Percentiles rank a stretch among this genome's conserved stretches.
Conservation (phyloP, 2,797 vertebrate species). For the Momotus momota region DNA sequence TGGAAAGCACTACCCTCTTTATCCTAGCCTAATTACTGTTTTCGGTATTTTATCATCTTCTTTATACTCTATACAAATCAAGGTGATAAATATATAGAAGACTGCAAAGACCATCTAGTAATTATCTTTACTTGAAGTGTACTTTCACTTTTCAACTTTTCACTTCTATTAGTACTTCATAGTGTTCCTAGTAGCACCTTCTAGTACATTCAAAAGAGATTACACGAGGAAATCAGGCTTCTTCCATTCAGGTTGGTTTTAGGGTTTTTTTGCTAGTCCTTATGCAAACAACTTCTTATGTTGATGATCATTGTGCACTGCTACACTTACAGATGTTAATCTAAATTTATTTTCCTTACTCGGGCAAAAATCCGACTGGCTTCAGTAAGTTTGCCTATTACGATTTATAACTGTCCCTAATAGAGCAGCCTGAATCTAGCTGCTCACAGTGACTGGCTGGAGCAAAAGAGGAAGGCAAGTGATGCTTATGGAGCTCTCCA, state of each 20-base stretch:
- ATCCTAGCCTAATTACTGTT: neutral
- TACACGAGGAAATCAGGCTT: neutral
- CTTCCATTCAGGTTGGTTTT: neutral
- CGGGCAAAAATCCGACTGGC: neutral
- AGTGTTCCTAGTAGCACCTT: neutral
- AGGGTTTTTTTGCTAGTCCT: neutral
- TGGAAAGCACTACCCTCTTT: neutral
- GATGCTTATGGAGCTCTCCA: neutral
- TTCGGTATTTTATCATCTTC: neutral
- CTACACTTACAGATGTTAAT: fast-evolving
- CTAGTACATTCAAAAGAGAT: neutral
- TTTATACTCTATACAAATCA: neutral
- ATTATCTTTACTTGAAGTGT: neutral
- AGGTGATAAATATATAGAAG: neutral
- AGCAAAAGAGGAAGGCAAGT: fast-evolving
- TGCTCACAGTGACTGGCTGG: neutral
- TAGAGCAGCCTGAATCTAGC: neutral
- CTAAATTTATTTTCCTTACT: neutral
- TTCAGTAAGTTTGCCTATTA: neutral
- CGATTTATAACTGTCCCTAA: neutral
- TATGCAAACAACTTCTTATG: neutral
- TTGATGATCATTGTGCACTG: neutral
- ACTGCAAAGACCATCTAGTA: neutral
- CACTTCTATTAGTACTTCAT: neutral
- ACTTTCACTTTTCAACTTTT: neutral